Conservation (phyloP, 2,888 invertebrate species). For the Phalera bucephala region DNA sequence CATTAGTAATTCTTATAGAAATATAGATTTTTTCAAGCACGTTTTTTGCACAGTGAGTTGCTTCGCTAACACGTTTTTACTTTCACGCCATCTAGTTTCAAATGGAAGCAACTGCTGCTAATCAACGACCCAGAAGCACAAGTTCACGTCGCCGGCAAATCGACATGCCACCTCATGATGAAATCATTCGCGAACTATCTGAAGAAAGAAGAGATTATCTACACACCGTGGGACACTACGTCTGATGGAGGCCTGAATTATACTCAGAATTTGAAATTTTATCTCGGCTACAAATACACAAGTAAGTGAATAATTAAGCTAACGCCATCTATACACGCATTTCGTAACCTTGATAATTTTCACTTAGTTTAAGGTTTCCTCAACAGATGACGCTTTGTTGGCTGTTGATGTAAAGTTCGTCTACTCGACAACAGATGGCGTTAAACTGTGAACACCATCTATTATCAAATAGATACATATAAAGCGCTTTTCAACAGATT, state of each 20-base stretch:
- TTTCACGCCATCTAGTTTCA: slow-evolving; percentile 83
- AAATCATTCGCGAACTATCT: slow-evolving; percentile 85
- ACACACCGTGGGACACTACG: slow-evolving; percentile 85
- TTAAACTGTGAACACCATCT: too few relatives aligned
- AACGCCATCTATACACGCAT: slow-evolving; percentile 23
- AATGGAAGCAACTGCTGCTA: slow-evolving; percentile 87
- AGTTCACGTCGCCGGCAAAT: slow-evolving; percentile 85
- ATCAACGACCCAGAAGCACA: slow-evolving; percentile 89
- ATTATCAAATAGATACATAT: slow-evolving; percentile 54
- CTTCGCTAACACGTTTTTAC: slow-evolving; percentile 63
- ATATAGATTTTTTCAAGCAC: slow-evolving; percentile 31
- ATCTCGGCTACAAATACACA: slow-evolving; percentile 87
- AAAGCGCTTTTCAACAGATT: slow-evolving; percentile 75
- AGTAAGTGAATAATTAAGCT: slow-evolving; percentile 79
- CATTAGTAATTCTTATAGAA: too few relatives aligned
- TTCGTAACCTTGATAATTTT: slow-evolving; percentile 11
- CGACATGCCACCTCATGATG: slow-evolving; percentile 90
- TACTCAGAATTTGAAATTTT: slow-evolving; percentile 84
- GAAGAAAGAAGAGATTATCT: slow-evolving; percentile 70
- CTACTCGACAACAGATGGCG: slow-evolving; percentile 32
- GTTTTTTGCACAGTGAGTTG: slow-evolving; percentile 54
- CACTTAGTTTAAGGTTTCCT: neutral
- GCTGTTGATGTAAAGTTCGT: neutral
- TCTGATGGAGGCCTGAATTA: slow-evolving; percentile 79
- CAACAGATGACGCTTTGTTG: neutral